phyloP scores from a whole-genome alignment of 2,888 invertebrate species.

The Protophormia terraenovae region DNA sequence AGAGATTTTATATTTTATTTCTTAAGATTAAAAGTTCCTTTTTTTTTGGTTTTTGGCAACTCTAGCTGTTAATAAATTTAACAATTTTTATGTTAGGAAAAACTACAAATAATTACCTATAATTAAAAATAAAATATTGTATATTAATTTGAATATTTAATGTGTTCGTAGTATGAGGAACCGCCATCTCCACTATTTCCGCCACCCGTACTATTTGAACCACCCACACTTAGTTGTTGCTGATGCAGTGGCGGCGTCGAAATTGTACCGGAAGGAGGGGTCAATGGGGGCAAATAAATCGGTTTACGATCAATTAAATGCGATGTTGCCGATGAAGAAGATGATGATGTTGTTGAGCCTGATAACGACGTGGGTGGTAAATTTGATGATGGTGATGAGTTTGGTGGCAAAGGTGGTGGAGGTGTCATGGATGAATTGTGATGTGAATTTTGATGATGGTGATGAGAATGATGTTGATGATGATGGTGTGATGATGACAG shows the following conservation, averaged over 20 bases:
- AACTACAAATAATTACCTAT: background rate
- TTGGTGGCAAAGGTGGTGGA: slow-evolving; percentile 73
- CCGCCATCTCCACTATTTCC: slow-evolving; percentile 26
- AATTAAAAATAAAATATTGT: slow-evolving; percentile 8
- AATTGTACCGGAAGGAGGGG: slow-evolving; percentile 75
- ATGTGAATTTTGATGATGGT: slow-evolving; percentile 72
- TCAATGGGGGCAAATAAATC: slow-evolving; percentile 77
- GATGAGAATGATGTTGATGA: slow-evolving; percentile 68
- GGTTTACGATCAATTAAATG: slow-evolving; percentile 79
- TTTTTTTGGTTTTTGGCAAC: slow-evolving; percentile 2
- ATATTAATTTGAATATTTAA: slow-evolving; percentile 76
- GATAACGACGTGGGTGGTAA: slow-evolving; percentile 72
- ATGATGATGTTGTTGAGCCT: background rate
- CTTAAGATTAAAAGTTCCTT: background rate
- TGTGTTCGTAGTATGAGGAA: slow-evolving; percentile 75
- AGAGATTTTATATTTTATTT: background rate
- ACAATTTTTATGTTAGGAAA: background rate
- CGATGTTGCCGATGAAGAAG: slow-evolving; percentile 69
- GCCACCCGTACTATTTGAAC: slow-evolving; percentile 62
- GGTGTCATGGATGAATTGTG: slow-evolving; percentile 74
- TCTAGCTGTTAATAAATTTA: slow-evolving; percentile 34
- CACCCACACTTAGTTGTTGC: slow-evolving; percentile 65
- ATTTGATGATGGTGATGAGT: slow-evolving; percentile 70
- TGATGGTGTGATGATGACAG: slow-evolving; percentile 67
- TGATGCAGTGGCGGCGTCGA: slow-evolving; percentile 73